Conservation (phyloP, 2,797 vertebrate genomes). For the Myotis planiceps region DNA sequence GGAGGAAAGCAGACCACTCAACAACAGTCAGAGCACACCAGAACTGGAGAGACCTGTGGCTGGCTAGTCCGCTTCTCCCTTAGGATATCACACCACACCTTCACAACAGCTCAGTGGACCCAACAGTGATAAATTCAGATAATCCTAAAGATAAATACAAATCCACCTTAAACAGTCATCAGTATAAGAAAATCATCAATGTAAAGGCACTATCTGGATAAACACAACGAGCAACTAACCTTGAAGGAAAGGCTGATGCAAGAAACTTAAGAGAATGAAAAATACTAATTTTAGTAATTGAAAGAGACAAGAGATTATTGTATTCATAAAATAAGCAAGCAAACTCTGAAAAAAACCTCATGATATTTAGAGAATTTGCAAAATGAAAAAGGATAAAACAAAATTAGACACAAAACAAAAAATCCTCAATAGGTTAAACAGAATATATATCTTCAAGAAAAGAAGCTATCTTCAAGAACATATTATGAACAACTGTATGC, state of each 20-base stretch:
- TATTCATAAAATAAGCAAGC: not conserved
- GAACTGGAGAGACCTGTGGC: not conserved
- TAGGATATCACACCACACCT: not conserved
- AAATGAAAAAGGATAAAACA: slow-evolving; percentile 2
- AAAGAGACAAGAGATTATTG: not conserved
- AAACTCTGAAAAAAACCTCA: not conserved
- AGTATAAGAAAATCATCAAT: not conserved
- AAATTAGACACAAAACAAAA: not conserved
- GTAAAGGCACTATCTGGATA: not conserved
- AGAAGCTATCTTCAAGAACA: not conserved
- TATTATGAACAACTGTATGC: not conserved
- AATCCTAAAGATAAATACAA: not conserved
- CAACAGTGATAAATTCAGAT: not conserved
- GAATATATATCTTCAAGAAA: not conserved
- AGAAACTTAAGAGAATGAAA: not conserved
- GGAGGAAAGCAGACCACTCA: not conserved
- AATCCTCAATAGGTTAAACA: not conserved
- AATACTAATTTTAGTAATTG: slow-evolving; percentile 22
- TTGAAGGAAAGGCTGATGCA: not conserved
- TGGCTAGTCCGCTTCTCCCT: not conserved
- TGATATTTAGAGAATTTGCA: not conserved
- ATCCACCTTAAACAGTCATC: not conserved
- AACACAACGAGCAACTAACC: not conserved
- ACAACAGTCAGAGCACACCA: not conserved
- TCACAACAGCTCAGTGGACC: not conserved